Conservation (phyloP, 2,113 vertebrate genomes). For the Cryptoleucopteryx plumbea region DNA sequence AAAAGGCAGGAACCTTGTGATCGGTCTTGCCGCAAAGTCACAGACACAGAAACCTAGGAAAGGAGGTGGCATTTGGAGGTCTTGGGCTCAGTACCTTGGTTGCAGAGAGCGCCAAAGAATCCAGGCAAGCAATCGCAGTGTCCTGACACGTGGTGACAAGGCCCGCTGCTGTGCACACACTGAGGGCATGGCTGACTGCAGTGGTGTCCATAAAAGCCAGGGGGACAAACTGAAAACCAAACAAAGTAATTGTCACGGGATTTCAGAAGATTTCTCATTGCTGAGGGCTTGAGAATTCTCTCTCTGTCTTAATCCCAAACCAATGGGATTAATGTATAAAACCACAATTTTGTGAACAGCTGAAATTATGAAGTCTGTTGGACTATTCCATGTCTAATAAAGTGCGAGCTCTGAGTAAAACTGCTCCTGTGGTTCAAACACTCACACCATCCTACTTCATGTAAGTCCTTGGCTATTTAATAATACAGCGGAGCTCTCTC, state of each 20-base stretch:
- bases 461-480: neutral
- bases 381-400: neutral
- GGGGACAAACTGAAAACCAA: slow-evolving; percentile 83
- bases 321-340: neutral
- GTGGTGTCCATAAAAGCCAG: slow-evolving; percentile 90
- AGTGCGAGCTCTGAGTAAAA: neutral
- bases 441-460: neutral
- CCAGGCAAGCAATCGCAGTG: slow-evolving; percentile 92
- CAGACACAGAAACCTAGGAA: neutral
- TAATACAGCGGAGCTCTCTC: neutral
- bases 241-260: neutral
- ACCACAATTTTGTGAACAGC: neutral
- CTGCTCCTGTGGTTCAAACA: neutral
- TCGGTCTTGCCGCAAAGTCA: neutral
- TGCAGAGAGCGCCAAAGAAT: slow-evolving; percentile 90
- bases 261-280: neutral
- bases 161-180: slow-evolving; percentile 90
- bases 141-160: slow-evolving; percentile 92
- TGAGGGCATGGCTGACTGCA: slow-evolving; percentile 92
- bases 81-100: slow-evolving; percentile 82
- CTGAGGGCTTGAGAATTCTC: neutral
- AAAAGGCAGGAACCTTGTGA: neutral
- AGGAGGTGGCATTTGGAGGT: neutral
- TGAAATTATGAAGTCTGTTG: neutral
- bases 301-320: neutral